A percentile compares a stretch with the other conserved stretches of the same genome.
Conservation (phyloP, 2,113 vertebrate genomes). For the Centropristis striata region DNA sequence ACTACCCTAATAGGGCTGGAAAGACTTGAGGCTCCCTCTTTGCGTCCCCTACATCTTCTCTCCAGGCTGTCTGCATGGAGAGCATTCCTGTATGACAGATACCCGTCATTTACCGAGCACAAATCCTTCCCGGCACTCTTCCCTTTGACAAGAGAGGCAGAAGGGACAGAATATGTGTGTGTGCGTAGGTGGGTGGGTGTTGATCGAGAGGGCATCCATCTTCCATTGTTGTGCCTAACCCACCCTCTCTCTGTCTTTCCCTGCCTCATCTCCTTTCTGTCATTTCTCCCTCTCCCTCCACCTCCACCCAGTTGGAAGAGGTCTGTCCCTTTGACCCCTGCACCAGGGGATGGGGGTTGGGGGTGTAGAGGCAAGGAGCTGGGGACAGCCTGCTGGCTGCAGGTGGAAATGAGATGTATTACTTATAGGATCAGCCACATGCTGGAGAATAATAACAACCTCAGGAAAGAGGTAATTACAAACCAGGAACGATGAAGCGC, state of each 20-base stretch:
- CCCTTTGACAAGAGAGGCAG: conserved; percentile 45
- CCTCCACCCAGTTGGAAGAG: conserved; percentile 25
- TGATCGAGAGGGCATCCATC: conserved; percentile 40
- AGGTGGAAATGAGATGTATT: conserved; percentile 78
- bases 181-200: conserved; percentile 21
- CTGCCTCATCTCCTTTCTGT: conserved; percentile 37
- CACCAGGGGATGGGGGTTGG: conserved; percentile 26
- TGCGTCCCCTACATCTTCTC: conserved; percentile 61
- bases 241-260: conserved; percentile 21
- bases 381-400: conserved; percentile 55
- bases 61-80: conserved; percentile 55
- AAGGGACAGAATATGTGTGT: conserved; percentile 20
- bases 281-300: conserved; percentile 20
- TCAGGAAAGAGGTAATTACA: conserved; percentile 73
- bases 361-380: conserved; percentile 10
- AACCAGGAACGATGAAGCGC: conserved; percentile 28
- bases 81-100: conserved; percentile 63
- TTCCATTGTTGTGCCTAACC: conserved; percentile 50
- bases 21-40: conserved; percentile 63
- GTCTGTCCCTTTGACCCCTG: conserved; percentile 67
- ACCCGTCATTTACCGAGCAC: conserved; percentile 65
- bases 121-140: conserved; percentile 58
- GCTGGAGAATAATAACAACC: conserved; percentile 71
- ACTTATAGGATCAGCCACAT: conserved; percentile 69
- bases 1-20: conserved; percentile 53